Evolutionary conservation across 1,140 invertebrate species (phyloP).

Genomic region (Zeugodacus cucurbitae): DNA sequence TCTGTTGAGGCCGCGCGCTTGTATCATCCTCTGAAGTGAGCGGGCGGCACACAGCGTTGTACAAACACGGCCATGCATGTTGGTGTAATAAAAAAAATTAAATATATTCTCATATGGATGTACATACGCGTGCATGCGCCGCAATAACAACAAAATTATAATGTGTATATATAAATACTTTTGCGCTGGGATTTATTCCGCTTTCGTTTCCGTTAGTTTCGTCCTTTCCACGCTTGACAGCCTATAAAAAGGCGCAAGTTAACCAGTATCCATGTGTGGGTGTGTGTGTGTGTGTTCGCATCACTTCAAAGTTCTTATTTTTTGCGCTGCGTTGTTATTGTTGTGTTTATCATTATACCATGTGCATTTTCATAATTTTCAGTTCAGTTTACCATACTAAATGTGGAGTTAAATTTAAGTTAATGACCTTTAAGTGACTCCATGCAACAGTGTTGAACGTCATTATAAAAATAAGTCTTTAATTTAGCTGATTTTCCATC

Average conservation of each 20-base stretch:
- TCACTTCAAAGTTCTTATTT: not conserved
- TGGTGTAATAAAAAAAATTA: not conserved
- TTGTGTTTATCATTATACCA: not conserved
- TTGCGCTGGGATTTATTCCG: not conserved
- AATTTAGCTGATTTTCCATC: too few species aligned
- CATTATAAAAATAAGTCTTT: too few species aligned
- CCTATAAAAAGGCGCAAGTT: not conserved
- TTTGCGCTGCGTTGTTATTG: not conserved
- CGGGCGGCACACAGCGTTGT: not conserved
- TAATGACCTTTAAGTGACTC: not conserved
- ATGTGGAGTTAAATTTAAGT: not conserved
- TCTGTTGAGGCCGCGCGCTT: not conserved
- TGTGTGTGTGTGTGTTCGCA: not conserved
- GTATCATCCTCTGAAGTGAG: not conserved
- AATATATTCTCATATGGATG: not conserved
- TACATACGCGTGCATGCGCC: not conserved
- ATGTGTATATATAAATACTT: not conserved
- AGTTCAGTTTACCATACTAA: not conserved
- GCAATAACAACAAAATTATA: not conserved
- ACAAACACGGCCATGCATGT: not conserved
- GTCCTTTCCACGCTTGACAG: not conserved
- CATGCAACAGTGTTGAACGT: not conserved
- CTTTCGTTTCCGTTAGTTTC: slow-evolving; percentile 18
- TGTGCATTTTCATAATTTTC: slow-evolving; percentile 3
- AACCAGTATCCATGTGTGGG: not conserved